Conservation (phyloP, 2,888 invertebrate species). For the Oxystoma pomonae region DNA sequence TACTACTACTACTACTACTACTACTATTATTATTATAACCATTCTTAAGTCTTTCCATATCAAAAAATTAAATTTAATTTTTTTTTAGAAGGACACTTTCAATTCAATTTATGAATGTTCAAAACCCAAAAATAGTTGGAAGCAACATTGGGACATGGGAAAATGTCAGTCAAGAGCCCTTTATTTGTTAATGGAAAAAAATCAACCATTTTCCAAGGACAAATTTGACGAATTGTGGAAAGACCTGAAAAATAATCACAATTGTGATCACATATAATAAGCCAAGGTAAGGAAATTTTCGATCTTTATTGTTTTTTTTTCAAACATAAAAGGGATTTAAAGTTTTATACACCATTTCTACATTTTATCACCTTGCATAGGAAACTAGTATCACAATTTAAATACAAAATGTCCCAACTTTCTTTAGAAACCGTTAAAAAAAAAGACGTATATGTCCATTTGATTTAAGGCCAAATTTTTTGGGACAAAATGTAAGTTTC, state of each 20-base stretch:
- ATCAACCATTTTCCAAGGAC: slow-evolving; percentile 29
- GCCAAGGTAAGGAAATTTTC: not conserved
- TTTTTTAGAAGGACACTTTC: too few species aligned
- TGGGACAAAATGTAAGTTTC: not conserved
- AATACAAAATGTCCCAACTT: not conserved
- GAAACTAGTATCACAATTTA: slow-evolving; percentile 17
- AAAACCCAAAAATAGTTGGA: slow-evolving; percentile 48
- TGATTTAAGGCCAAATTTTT: not conserved
- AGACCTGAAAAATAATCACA: slow-evolving; percentile 22
- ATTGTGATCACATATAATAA: too few species aligned
- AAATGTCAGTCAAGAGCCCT: slow-evolving; percentile 48
- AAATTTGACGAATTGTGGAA: slow-evolving; percentile 29
- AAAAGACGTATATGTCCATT: not conserved
- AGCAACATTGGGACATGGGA: slow-evolving; percentile 47
- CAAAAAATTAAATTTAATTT: too few species aligned
- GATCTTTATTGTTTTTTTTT: not conserved
- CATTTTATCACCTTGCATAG: slow-evolving; percentile 9
- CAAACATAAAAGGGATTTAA: not conserved
- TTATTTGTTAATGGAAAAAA: slow-evolving; percentile 33
- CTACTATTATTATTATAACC: too few species aligned
- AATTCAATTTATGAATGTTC: slow-evolving; percentile 52
- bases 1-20: too few species aligned
- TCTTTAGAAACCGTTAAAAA: not conserved
- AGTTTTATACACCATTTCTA: not conserved
- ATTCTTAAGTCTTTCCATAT: too few species aligned